Percentiles rank a stretch among this genome's conserved stretches.
Evolutionary conservation across 2,888 invertebrate genomes (phyloP).

Genomic region (Brenthis hecate): DNA sequence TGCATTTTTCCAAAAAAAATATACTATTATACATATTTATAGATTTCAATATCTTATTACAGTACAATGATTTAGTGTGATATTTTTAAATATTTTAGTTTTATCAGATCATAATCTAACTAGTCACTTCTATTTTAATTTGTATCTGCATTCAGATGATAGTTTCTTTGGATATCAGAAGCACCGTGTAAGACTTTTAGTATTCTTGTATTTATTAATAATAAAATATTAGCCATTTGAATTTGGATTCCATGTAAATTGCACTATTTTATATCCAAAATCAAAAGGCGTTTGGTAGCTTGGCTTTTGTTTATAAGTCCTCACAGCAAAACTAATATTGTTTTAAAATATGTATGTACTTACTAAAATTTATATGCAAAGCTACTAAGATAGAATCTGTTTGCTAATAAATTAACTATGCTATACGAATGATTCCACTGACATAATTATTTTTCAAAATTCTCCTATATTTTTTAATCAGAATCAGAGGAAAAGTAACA

Average conservation of each 20-base stretch:
- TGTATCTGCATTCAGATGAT: constrained; percentile 70
- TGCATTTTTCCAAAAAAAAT: constrained; percentile 58
- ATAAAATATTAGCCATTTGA: constrained; percentile 50
- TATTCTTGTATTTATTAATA: constrained; percentile 41
- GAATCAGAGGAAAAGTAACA: constrained; percentile 17
- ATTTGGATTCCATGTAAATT: constrained; percentile 43
- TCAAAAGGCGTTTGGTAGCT: constrained; percentile 60
- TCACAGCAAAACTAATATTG: neutral
- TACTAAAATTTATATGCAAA: constrained; percentile 18
- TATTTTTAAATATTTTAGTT: constrained; percentile 44
- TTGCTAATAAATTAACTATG: constrained; percentile 22
- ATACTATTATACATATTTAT: constrained; percentile 20
- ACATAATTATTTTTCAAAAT: constrained; percentile 26
- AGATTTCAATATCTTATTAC: constrained; percentile 22
- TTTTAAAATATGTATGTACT: too few relatives aligned
- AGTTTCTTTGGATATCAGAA: constrained; percentile 70
- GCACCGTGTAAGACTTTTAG: constrained; percentile 68
- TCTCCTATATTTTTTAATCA: constrained; percentile 18
- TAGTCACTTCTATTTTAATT: constrained; percentile 63
- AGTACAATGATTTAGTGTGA: constrained; percentile 25
- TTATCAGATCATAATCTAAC: constrained; percentile 56
- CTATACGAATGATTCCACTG: constrained; percentile 21
- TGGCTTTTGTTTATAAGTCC: constrained; percentile 33
- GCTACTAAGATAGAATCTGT: constrained; percentile 36
- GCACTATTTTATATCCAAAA: constrained; percentile 43